Conservation (phyloP, 2,888 invertebrate genomes). For the Drosophila niveifrons region DNA sequence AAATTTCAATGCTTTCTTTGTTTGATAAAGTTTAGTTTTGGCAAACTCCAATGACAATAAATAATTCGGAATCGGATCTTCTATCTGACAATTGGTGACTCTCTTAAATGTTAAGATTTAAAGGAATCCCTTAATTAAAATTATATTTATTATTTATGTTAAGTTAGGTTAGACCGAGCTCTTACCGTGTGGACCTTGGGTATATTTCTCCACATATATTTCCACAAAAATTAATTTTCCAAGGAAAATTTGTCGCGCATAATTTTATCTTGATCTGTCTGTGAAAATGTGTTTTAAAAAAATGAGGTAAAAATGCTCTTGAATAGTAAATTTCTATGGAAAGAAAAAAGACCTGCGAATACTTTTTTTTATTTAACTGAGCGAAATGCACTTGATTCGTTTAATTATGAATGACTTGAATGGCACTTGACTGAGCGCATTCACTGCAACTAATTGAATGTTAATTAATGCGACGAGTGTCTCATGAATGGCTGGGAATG, state of each 20-base stretch:
- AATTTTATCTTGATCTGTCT: slow-evolving; percentile 11
- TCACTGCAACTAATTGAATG: slow-evolving; percentile 66
- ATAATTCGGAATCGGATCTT: too few species aligned
- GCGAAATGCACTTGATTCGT: slow-evolving; percentile 39
- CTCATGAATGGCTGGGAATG: slow-evolving; percentile 4
- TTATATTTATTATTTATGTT: too few species aligned
- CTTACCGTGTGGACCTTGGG: too few species aligned
- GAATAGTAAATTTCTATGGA: slow-evolving; percentile 13
- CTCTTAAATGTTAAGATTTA: too few species aligned
- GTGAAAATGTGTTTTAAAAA: neutral
- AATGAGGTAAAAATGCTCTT: neutral
- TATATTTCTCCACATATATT: too few species aligned
- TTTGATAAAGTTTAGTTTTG: too few species aligned
- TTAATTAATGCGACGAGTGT: slow-evolving; percentile 59
- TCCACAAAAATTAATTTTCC: too few species aligned
- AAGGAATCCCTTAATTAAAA: too few species aligned
- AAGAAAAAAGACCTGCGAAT: slow-evolving; percentile 4
- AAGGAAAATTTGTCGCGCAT: neutral
- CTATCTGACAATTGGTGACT: too few species aligned
- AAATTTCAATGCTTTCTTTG: too few species aligned
- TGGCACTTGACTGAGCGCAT: slow-evolving; percentile 46
- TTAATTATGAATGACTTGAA: slow-evolving; percentile 57
- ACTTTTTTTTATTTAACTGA: slow-evolving; percentile 13
- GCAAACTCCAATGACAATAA: too few species aligned
- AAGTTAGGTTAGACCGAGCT: too few species aligned